phyloP scores from a whole-genome alignment of 2,113 vertebrate species.

The Python bivittatus region DNA sequence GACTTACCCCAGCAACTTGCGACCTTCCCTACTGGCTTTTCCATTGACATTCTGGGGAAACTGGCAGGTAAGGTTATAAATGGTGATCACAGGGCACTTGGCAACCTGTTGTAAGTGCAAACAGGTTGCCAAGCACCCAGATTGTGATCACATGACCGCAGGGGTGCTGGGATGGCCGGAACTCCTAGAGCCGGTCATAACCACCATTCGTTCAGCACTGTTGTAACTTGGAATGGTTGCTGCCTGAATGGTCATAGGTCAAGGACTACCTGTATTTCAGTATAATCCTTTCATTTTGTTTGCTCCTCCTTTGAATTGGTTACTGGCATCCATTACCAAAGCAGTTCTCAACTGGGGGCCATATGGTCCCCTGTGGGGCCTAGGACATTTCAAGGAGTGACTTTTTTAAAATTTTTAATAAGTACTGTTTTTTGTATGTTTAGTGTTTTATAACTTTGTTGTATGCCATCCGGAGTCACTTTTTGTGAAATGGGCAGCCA shows the following conservation, averaged over 20 bases:
- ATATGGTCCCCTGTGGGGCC: not conserved
- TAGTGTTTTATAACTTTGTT: too few relatives aligned
- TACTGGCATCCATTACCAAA: not conserved
- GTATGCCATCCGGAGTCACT: too few relatives aligned
- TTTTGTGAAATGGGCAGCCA: too few relatives aligned
- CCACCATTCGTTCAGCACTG: not conserved
- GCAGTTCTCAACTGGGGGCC: not conserved
- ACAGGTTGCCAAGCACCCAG: not conserved
- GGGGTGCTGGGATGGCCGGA: not conserved
- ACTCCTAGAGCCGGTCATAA: too few relatives aligned
- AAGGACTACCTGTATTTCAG: not conserved
- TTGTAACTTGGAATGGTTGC: not conserved
- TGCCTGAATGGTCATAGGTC: not conserved
- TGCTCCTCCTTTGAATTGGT: not conserved
- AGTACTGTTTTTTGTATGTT: too few relatives aligned
- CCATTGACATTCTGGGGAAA: not conserved
- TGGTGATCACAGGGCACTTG: not conserved
- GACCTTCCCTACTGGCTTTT: not conserved
- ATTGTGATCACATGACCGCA: not conserved
- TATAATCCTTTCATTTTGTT: not conserved
- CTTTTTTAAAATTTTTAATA: too few relatives aligned
- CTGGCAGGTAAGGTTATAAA: not conserved
- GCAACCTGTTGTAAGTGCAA: not conserved
- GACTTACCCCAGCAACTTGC: not conserved
- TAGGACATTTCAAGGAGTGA: not conserved